Base-by-base conservation (phyloP, 2,888 invertebrate species). In the Andrena camellia region DNA sequence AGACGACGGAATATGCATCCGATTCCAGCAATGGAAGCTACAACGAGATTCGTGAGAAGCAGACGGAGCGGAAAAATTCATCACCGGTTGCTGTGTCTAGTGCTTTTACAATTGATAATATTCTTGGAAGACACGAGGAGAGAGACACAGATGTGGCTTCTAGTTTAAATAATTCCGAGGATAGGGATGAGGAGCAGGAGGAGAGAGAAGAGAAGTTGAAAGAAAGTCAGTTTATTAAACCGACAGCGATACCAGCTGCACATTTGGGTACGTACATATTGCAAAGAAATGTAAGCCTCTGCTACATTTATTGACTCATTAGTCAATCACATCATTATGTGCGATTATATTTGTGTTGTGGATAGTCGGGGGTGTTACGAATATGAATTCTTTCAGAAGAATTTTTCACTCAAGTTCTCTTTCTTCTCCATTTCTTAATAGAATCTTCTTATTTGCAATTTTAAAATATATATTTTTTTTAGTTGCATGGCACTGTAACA, bases 41-140 rank as follows among this genome's bases (percentile, higher is more conserved):
- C 83, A 83, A 86, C 26, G 86, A 86, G 50, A 76, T 78, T 72
- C 60, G 29, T n/a, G 78, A 77, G 29, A 71, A 72, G 2, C 83
- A 86, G 26, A 67, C 63, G 0, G 86, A 83, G 8, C 52, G 83
- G 26, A 89, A 84, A 17, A 82, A 81, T 57, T 76, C 84, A 4
- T 81, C 89, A 8, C 85, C 89, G 52, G 75, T 84, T 2, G 64
- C 79, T 8, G 85, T 86, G 67, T 84, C 90, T n/a, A 93, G 91
- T 83, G 92, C 92, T 31, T 93, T 93, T 64, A 92, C 92, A 2
- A 93, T 93, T 71, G 93, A 93, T 72, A 93, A 90, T 78, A 93
- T 93, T 70, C 88, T 93, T 3, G 92, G 90, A 0, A 80, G 86
- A 77, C 75, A 85, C 29, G 84, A 86, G 7, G 77, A 84, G 8